These are phyloP conservation scores for Cyrtodaria siliqua DNA, from an alignment of 2,888 invertebrate species.

Conservation along the genomic window DNA sequence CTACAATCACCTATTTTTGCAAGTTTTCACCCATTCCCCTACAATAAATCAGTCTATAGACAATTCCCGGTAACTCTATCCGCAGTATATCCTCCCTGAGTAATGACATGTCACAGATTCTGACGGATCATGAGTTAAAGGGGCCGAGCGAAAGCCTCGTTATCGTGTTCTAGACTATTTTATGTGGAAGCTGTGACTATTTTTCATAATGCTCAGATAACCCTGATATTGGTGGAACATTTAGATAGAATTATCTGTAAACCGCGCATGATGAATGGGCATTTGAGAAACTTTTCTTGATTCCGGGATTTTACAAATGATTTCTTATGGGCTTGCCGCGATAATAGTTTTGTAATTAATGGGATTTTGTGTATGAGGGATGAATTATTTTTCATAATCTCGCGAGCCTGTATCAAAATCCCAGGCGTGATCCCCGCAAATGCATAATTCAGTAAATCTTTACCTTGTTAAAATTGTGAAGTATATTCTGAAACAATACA, in stretches of 20 bases:
- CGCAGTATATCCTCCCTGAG: conserved; percentile 51
- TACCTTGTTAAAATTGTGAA: too few species aligned
- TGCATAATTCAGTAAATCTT: too few species aligned
- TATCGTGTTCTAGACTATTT: conserved; percentile 62
- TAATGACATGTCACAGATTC: conserved; percentile 62
- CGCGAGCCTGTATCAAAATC: neutral
- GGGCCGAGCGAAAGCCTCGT: conserved; percentile 44
- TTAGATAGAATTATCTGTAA: conserved; percentile 64
- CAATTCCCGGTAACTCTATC: conserved; percentile 44
- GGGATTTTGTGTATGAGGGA: conserved; percentile 18
- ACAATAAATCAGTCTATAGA: conserved; percentile 39
- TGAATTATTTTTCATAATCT: conserved; percentile 26
- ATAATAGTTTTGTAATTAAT: conserved; percentile 54
- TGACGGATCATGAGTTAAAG: conserved; percentile 58
- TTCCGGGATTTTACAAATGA: conserved; percentile 61
- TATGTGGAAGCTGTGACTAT: conserved; percentile 66
- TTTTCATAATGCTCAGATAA: conserved; percentile 64
- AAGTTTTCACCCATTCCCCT: neutral
- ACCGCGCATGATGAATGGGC: conserved; percentile 49
- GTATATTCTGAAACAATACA: too few species aligned
- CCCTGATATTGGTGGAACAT: conserved; percentile 51
- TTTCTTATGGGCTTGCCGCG: conserved; percentile 52
- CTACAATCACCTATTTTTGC: too few species aligned
- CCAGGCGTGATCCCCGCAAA: too few species aligned
- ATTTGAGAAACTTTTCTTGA: conserved; percentile 40